Evolutionary conservation across 2,797 vertebrate genomes (phyloP).

Genomic region (Chaetophractus vellerosus): DNA sequence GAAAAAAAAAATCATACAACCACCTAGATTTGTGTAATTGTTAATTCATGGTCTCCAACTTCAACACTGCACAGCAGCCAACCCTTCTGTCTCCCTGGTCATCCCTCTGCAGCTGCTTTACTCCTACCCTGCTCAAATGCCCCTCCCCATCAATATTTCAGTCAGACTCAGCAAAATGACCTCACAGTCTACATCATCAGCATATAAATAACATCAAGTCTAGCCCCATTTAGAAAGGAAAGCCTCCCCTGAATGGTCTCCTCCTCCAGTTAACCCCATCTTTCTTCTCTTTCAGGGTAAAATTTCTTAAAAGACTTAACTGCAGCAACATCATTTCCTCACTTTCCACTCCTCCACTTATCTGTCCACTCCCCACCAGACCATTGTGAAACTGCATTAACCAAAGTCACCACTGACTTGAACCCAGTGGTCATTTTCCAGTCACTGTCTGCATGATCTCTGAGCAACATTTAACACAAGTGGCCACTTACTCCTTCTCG

Average conservation of each 20-base stretch:
- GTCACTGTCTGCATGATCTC: neutral
- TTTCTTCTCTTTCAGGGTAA: neutral
- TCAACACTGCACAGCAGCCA: neutral
- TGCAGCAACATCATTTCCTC: neutral
- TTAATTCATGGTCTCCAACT: neutral
- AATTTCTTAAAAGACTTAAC: neutral
- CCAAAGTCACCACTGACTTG: neutral
- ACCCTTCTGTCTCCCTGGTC: neutral
- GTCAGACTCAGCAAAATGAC: neutral
- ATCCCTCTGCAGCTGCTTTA: neutral
- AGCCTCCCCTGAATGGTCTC: rapidly evolving
- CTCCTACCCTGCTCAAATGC: neutral
- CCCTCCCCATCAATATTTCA: neutral
- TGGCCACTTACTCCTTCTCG: neutral
- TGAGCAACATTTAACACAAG: neutral
- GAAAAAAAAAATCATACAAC: neutral
- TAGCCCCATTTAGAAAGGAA: neutral
- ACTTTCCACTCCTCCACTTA: neutral
- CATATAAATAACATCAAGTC: neutral
- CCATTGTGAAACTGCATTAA: neutral
- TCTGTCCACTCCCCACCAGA: too few species aligned
- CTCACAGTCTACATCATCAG: neutral
- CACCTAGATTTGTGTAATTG: neutral
- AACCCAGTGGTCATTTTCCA: neutral
- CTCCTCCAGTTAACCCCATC: neutral